Conservation (phyloP, 2,113 vertebrate species). For the Paralichthys olivaceus region DNA sequence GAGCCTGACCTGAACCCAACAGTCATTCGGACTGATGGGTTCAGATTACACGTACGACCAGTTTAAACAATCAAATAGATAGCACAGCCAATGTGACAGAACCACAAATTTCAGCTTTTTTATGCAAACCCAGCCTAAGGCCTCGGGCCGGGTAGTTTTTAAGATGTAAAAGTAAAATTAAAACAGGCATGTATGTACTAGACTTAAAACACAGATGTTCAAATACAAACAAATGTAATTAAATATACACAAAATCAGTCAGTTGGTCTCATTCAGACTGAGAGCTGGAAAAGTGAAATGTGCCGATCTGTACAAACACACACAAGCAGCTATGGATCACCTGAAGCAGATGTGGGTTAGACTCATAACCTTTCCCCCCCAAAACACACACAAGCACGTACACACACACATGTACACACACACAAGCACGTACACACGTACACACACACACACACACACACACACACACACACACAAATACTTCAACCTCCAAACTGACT, state of each 20-base stretch:
- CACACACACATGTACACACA: not conserved
- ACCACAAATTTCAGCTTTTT: no score
- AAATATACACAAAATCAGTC: not conserved
- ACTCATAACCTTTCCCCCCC: conserved; percentile 34
- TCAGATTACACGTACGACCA: no score
- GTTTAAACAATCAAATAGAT: no score
- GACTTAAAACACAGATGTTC: not conserved
- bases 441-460: not conserved
- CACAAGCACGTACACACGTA: not conserved
- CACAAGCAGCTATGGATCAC: conserved; percentile 25
- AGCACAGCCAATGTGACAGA: no score
- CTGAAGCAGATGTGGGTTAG: conserved; percentile 35
- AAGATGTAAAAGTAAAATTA: no score
- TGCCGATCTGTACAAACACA: conserved; percentile 58
- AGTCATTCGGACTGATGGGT: no score
- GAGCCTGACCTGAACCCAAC: no score
- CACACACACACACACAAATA: conserved; percentile 18
- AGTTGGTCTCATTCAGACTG: conserved; percentile 38
- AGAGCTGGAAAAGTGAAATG: conserved; percentile 43
- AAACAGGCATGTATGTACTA: no score
- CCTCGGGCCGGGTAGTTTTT: no score
- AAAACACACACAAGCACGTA: not conserved
- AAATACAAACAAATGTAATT: no score
- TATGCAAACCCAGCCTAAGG: no score
- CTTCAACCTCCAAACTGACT: conserved; percentile 20